phyloP scores from a whole-genome alignment of 2,113 vertebrate species.

The Bettongia penicillata region DNA sequence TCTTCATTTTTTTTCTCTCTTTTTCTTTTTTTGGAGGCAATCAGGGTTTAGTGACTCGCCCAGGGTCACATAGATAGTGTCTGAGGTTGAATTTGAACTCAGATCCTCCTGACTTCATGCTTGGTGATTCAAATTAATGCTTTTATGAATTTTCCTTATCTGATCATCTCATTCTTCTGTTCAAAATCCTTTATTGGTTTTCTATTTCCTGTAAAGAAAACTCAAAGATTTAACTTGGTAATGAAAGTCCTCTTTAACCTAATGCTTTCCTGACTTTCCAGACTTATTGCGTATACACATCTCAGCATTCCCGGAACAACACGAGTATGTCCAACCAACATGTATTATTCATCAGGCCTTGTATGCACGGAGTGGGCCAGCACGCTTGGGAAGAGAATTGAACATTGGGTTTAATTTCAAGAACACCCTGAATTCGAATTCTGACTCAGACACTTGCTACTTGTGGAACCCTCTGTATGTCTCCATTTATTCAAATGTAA shows the following conservation, averaged over 20 bases:
- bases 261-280: neutral
- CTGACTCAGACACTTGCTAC: neutral
- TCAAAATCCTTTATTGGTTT: conserved; percentile 1
- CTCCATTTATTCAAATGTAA: neutral
- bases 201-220: neutral
- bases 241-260: no score
- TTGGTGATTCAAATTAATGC: no score
- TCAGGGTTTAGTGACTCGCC: no score
- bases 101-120: no score
- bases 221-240: neutral
- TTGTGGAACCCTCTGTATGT: neutral
- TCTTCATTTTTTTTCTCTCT: neutral
- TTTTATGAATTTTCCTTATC: no score
- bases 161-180: neutral
- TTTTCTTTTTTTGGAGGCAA: no score
- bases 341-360: neutral
- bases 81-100: no score
- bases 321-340: neutral
- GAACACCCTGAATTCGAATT: neutral
- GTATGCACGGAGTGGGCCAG: neutral
- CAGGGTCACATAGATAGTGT: no score
- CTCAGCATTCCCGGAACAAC: neutral
- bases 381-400: neutral
- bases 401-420: neutral
- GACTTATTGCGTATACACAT: neutral